Evolutionary conservation across 1,140 invertebrate species (phyloP).

Genomic region (Octopus bimaculoides): DNA sequence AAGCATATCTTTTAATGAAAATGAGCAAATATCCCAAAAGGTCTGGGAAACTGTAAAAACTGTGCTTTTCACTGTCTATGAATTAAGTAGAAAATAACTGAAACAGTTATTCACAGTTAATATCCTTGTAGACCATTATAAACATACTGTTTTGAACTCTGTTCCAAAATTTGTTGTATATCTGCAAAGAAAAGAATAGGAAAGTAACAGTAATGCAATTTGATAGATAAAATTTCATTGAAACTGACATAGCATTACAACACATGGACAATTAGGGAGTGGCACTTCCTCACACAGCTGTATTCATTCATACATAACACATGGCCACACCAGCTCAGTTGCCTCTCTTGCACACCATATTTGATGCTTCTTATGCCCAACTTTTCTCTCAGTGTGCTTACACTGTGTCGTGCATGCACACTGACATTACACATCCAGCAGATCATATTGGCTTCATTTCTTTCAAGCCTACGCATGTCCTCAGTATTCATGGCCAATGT

Average conservation of each 20-base stretch:
- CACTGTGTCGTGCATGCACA: too few relatives aligned
- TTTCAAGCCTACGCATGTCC: too few relatives aligned
- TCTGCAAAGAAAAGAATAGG: constrained; percentile 63
- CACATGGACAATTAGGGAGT: too few relatives aligned
- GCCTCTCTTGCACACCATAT: too few relatives aligned
- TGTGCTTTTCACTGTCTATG: neutral
- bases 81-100: neutral
- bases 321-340: too few relatives aligned
- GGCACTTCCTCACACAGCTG: too few relatives aligned
- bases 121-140: constrained; percentile 72
- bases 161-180: constrained; percentile 68
- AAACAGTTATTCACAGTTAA: constrained; percentile 27
- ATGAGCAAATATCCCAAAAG: neutral
- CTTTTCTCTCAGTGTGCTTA: too few relatives aligned
- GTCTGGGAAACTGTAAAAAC: neutral
- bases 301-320: too few relatives aligned
- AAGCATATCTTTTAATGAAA: neutral
- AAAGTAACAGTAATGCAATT: constrained; percentile 9
- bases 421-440: too few relatives aligned
- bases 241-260: neutral
- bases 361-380: too few relatives aligned
- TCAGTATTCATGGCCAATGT: too few relatives aligned
- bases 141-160: constrained; percentile 68
- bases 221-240: neutral
- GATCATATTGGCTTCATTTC: too few relatives aligned